Percentiles rank a stretch among this genome's conserved stretches.
These are phyloP conservation scores for Hoplodrina blanda DNA, from an alignment of 2,888 invertebrate genomes.

Conservation along the genomic window DNA sequence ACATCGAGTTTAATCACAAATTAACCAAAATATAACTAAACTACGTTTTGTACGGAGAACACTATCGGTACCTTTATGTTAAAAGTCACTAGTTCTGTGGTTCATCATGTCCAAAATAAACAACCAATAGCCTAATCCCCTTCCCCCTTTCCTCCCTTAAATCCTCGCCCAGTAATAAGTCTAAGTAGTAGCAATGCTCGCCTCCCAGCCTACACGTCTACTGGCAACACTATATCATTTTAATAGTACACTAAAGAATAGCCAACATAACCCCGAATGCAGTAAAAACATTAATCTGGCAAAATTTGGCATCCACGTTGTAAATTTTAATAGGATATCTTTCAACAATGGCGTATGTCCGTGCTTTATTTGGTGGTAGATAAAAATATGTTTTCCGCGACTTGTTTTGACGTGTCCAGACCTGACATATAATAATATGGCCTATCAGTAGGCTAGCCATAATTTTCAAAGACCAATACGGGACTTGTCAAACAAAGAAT, in stretches of 20 bases:
- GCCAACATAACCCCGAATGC: conserved; percentile 34
- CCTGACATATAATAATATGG: neutral
- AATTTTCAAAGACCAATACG: no score
- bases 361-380: conserved; percentile 36
- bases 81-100: no score
- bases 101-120: no score
- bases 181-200: conserved; percentile 35
- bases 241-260: conserved; percentile 56
- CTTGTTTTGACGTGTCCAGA: conserved; percentile 17
- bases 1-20: no score
- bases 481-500: no score
- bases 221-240: conserved; percentile 51
- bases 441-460: neutral
- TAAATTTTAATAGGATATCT: conserved; percentile 63
- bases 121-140: neutral
- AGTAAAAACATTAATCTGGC: conserved; percentile 57
- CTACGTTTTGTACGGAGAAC: no score
- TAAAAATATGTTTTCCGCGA: neutral
- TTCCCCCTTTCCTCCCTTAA: conserved; percentile 4
- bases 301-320: conserved; percentile 60
- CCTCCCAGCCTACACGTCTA: conserved; percentile 49
- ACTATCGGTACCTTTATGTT: no score
- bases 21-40: no score
- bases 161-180: conserved; percentile 33
- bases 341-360: conserved; percentile 35